A percentile compares a stretch with the other conserved stretches of the same genome.
Evolutionary conservation across 2,888 invertebrate genomes (phyloP).

Genomic region (Harpagoxenus sublaevis): DNA sequence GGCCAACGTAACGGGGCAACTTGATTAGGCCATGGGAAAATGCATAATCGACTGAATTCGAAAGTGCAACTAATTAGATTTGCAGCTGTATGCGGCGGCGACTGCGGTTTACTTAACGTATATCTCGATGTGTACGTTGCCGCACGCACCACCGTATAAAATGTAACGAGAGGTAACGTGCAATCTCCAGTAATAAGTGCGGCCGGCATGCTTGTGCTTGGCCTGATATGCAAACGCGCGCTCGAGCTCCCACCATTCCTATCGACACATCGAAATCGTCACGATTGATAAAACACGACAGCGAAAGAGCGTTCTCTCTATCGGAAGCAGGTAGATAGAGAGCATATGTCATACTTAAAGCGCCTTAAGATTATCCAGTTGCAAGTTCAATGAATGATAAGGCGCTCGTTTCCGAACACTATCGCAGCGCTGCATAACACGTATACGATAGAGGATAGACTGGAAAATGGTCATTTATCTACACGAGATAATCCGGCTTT

Average conservation of each 20-base stretch:
- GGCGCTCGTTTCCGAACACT: background rate
- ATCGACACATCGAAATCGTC: conserved; percentile 46
- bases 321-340: background rate
- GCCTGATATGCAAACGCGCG: conserved; percentile 66
- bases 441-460: background rate
- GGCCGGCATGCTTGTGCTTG: conserved; percentile 64
- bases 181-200: conserved; percentile 78
- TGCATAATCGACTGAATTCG: conserved; percentile 62
- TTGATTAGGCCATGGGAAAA: conserved; percentile 43
- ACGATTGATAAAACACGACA: conserved; percentile 22
- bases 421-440: background rate
- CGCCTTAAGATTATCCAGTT: background rate
- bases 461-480: conserved; percentile 31
- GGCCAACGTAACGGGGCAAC: conserved; percentile 26
- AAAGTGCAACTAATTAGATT: conserved; percentile 71
- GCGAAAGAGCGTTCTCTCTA: background rate
- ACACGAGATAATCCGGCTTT: background rate
- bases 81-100: conserved; percentile 27
- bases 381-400: conserved; percentile 22
- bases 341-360: conserved; percentile 1
- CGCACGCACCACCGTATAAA: conserved; percentile 54
- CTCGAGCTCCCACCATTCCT: conserved; percentile 54
- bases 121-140: conserved; percentile 10
- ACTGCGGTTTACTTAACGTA: background rate
- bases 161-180: conserved; percentile 75